Percentiles rank a stretch among this genome's conserved stretches.
Conservation (phyloP, 92 coral and sea anemone genomes). For the Epizoanthus illoricatus region DNA sequence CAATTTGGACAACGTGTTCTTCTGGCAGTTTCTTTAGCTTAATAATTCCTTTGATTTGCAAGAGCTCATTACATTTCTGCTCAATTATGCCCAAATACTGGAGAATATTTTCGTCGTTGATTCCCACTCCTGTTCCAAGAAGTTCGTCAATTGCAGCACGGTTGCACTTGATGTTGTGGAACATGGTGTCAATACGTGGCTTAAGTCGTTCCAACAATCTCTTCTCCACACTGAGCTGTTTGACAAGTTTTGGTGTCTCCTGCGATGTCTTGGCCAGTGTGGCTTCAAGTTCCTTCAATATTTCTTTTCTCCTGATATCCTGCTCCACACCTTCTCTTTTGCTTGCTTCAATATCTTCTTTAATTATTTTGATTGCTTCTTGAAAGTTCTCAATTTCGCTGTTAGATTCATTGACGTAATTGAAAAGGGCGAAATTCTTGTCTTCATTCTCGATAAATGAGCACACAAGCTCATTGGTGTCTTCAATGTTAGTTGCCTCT, state of each 20-base stretch:
- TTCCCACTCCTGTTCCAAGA: constrained; percentile 83
- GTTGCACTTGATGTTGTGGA: constrained; percentile 73
- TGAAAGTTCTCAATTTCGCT: constrained; percentile 86
- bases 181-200: constrained; percentile 75
- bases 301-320: constrained; percentile 77
- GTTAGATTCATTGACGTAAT: constrained; percentile 82
- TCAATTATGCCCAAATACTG: constrained; percentile 91
- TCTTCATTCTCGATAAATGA: constrained; percentile 92
- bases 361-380: constrained; percentile 73
- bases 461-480: constrained; percentile 74
- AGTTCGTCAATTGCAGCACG: constrained; percentile 79
- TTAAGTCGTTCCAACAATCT: constrained; percentile 71
- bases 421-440: constrained; percentile 94
- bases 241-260: constrained; percentile 52
- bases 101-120: constrained; percentile 81
- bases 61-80: constrained; percentile 86
- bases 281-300: constrained; percentile 72
- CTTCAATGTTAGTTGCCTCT: constrained; percentile 86
- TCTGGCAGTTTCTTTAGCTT: constrained; percentile 61
- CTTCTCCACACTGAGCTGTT: constrained; percentile 52
- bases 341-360: constrained; percentile 68
- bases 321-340: constrained; percentile 70
- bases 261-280: constrained; percentile 52
- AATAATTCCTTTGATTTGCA: constrained; percentile 68
- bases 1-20: constrained; percentile 48